Evolutionary conservation across 2,113 vertebrate species (phyloP).

Genomic region (Ptilonorhynchus violaceus): DNA sequence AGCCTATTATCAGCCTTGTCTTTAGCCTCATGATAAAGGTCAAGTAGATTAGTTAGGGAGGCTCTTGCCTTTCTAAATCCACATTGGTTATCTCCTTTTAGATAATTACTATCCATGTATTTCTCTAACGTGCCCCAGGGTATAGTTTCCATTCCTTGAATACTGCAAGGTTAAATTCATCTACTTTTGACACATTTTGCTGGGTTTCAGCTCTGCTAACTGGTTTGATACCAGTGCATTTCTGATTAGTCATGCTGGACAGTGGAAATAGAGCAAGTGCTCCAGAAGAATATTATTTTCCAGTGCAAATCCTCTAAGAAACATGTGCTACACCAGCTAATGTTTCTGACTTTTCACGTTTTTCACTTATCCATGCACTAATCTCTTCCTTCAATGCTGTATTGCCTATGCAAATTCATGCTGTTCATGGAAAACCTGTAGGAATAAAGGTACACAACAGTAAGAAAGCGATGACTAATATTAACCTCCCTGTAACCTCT

Average conservation of each 20-base stretch:
- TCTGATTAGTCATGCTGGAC: not conserved
- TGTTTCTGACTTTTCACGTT: not conserved
- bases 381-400: not conserved
- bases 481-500: constrained; percentile 5
- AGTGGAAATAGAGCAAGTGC: not conserved
- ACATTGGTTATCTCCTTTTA: constrained; percentile 31
- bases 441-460: not conserved
- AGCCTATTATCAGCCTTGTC: constrained; percentile 13
- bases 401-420: not conserved
- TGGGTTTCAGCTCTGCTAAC: not conserved
- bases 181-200: constrained; percentile 3
- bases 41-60: constrained; percentile 50
- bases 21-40: constrained; percentile 48
- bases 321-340: not conserved
- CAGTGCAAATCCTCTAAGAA: not conserved
- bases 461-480: not conserved
- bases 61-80: constrained; percentile 37
- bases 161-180: constrained; percentile 12
- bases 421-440: constrained; percentile 7
- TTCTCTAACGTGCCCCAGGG: constrained; percentile 10
- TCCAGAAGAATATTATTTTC: not conserved
- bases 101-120: constrained; percentile 41
- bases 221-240: not conserved
- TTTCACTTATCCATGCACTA: not conserved
- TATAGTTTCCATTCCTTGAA: constrained; percentile 32